phyloP scores from a whole-genome alignment of 1,140 invertebrate species.

The Drosophila pachea region DNA sequence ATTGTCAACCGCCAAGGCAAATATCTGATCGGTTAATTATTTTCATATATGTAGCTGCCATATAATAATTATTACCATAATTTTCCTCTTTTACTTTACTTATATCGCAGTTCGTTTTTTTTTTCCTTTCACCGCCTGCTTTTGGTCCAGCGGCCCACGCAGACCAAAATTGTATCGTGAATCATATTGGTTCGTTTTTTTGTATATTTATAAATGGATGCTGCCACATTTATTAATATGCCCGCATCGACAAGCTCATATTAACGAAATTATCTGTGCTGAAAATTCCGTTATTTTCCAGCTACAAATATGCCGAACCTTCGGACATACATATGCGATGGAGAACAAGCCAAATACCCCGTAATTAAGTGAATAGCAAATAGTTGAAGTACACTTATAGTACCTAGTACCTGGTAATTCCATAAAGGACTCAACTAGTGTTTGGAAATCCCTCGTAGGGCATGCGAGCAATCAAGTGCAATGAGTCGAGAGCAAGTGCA shows the following conservation, averaged over 20 bases:
- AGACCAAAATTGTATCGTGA: slow-evolving; percentile 22
- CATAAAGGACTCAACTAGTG: background rate
- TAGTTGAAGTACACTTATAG: background rate
- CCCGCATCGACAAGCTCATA: slow-evolving; percentile 17
- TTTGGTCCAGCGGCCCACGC: slow-evolving; percentile 32
- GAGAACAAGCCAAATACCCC: slow-evolving; percentile 1
- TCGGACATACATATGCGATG: background rate
- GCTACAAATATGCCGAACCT: slow-evolving; percentile 21
- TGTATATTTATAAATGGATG: slow-evolving; percentile 36
- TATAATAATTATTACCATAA: slow-evolving; percentile 10
- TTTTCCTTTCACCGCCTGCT: background rate
- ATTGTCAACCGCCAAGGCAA: slow-evolving; percentile 33
- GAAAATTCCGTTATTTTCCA: slow-evolving; percentile 20
- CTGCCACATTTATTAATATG: slow-evolving; percentile 23
- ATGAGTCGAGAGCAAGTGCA: background rate
- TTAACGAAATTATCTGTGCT: slow-evolving; percentile 7
- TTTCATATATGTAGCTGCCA: slow-evolving; percentile 8
- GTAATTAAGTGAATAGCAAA: background rate
- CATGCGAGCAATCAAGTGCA: background rate
- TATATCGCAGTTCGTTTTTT: slow-evolving; percentile 34
- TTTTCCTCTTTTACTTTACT: slow-evolving; percentile 13
- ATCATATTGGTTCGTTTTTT: slow-evolving; percentile 21
- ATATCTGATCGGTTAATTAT: slow-evolving; percentile 13
- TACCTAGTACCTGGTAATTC: background rate
- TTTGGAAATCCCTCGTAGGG: background rate